A percentile compares a stretch with the other conserved stretches of the same genome.
These are phyloP conservation scores for Hirtodrosophila duncani DNA, from an alignment of 2,888 invertebrate species.

Conservation along the genomic window DNA sequence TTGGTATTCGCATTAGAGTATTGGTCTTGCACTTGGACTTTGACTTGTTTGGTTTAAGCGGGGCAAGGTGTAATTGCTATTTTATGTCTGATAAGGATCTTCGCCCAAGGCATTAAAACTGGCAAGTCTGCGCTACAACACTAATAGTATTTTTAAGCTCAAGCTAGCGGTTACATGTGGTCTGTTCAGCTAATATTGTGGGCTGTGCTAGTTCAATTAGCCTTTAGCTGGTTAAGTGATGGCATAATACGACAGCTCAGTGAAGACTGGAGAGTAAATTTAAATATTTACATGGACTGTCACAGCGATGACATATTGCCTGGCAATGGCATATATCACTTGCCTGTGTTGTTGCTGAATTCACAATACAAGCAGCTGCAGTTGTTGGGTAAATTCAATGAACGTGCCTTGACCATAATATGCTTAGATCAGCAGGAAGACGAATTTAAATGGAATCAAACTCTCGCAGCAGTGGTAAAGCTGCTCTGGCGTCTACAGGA, in stretches of 20 bases:
- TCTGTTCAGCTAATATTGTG: neutral
- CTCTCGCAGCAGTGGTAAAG: neutral
- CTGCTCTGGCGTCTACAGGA: conserved; percentile 22
- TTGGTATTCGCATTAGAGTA: conserved; percentile 27
- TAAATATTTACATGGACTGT: conserved; percentile 24
- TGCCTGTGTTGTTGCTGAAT: conserved; percentile 1
- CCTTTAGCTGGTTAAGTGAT: neutral
- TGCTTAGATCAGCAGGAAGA: no score
- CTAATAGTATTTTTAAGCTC: conserved; percentile 28
- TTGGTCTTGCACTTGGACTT: conserved; percentile 31
- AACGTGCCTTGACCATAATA: conserved; percentile 5
- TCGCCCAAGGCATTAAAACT: conserved; percentile 21
- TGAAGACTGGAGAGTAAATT: neutral
- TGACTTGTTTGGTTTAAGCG: conserved; percentile 10
- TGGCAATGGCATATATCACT: neutral
- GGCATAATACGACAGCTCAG: conserved; percentile 19
- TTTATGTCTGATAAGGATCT: conserved; percentile 28
- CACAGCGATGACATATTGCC: neutral
- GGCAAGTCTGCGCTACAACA: neutral
- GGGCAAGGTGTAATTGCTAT: conserved; percentile 25
- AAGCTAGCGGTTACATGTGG: conserved; percentile 7
- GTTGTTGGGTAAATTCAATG: conserved; percentile 18
- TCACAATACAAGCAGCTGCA: neutral
- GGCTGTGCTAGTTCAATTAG: neutral
- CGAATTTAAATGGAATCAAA: neutral